Conservation (phyloP, 2,888 invertebrate species). For the Bruchidius siliquastri region DNA sequence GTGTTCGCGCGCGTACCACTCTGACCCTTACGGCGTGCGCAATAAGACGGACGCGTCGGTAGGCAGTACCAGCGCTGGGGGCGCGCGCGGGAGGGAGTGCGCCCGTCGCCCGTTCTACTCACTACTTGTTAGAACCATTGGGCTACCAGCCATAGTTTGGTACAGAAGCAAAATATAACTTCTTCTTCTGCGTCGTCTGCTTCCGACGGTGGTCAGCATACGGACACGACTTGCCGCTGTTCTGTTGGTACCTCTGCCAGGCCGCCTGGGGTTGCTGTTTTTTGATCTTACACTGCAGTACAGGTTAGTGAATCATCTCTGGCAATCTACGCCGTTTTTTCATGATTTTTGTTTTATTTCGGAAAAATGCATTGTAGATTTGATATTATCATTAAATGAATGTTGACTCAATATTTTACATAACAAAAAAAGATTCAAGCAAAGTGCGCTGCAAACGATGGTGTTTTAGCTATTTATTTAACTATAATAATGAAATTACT, state of each 20-base stretch:
- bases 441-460: too few relatives aligned
- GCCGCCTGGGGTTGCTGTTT: background rate
- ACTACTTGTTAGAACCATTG: slow-evolving; percentile 48
- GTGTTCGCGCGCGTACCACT: slow-evolving; percentile 35
- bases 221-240: background rate
- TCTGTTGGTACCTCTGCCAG: background rate
- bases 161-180: slow-evolving; percentile 45
- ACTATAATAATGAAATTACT: too few relatives aligned
- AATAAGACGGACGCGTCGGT: slow-evolving; percentile 38
- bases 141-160: slow-evolving; percentile 48
- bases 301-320: slow-evolving; percentile 14
- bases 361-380: too few relatives aligned
- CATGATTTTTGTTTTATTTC: background rate
- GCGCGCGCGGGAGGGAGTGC: slow-evolving; percentile 36
- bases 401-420: too few relatives aligned
- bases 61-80: slow-evolving; percentile 33
- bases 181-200: slow-evolving; percentile 20
- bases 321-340: background rate
- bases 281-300: slow-evolving; percentile 2
- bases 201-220: slow-evolving; percentile 15
- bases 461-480: too few relatives aligned
- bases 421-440: too few relatives aligned
- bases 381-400: too few relatives aligned
- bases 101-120: slow-evolving; percentile 43
- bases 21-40: slow-evolving; percentile 36